phyloP scores from a whole-genome alignment of 2,113 vertebrate genomes.

The Phalacrocorax brasilianus region DNA sequence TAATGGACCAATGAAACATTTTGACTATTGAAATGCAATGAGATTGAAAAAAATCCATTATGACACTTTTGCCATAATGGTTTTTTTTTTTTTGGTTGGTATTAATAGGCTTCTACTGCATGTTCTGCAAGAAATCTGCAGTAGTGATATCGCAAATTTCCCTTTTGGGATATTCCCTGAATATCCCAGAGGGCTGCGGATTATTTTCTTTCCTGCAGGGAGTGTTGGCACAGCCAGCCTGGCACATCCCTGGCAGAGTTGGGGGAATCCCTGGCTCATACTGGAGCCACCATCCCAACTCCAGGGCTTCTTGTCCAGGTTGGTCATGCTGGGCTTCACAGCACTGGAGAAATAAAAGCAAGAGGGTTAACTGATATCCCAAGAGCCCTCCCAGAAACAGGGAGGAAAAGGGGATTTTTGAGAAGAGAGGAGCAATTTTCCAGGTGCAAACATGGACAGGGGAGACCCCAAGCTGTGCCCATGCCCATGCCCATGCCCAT shows the following conservation, averaged over 20 bases:
- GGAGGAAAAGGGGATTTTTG: not conserved
- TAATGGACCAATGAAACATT: not conserved
- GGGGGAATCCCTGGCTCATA: not conserved
- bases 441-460: not conserved
- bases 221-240: not conserved
- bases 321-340: rapidly evolving
- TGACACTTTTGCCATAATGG: not conserved
- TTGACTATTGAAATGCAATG: not conserved
- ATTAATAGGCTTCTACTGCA: not conserved
- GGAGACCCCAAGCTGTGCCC: not conserved
- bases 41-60: not conserved
- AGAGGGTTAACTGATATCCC: not conserved
- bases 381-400: not conserved
- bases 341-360: not conserved
- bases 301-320: not conserved
- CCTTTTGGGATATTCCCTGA: not conserved
- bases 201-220: not conserved
- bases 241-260: not conserved
- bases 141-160: not conserved
- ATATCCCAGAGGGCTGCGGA: not conserved
- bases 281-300: not conserved
- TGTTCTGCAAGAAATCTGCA: not conserved
- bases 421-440: not conserved
- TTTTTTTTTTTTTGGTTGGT: not conserved
- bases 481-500: not conserved